Base-by-base conservation (phyloP, 2,113 vertebrate genomes). In the Protomyctophum bolini region DNA sequence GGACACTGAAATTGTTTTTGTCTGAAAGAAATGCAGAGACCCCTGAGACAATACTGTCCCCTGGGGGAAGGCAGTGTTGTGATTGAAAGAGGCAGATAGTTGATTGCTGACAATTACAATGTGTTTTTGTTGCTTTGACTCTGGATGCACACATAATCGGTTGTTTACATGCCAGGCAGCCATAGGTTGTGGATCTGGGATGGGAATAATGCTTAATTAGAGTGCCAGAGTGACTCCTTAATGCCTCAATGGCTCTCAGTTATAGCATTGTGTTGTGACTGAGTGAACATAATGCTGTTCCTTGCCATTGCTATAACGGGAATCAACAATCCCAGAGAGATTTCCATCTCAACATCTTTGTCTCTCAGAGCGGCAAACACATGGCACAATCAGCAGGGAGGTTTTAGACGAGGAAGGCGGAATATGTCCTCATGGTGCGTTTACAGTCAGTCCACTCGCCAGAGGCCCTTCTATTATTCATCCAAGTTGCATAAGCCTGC, bases 391-490 rank as follows among this genome's bases (percentile, higher is more conserved):
- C 56, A 77, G 65, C 68, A 82, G 10, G 29, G 15, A 64, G 65
- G 66, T 21, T 77, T 5, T n/a, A 76, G 58, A 73, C 41, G 57
- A 75, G 72, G 66, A 76, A 68, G 86, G 84, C 61, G 68, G 81
- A 76, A 58, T 46, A n/a, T 52, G 66, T 64, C 72, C 63, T 45
- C 70, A 77, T 85, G 76, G 68, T 58, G 81, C 77, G 81, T 88
- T 86, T 86, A 82, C 88, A 87, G 88, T 86, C 84, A 84, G 75
- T 85, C 81, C 85, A 79, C 70, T 85, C 72, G 86, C 87, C 87
- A 77, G 69, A 84, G 86, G 87, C 83, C 79, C 60, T 85, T 91
- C 80, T 88, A 88, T 92, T 87, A 91, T 89, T 88, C 88, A 86
- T 75, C 76, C 81, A 79, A 69, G 82, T 91, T 89, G 81, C 79